phyloP scores from a whole-genome alignment of 2,797 vertebrate genomes.

The Sebastes trivittatus region DNA sequence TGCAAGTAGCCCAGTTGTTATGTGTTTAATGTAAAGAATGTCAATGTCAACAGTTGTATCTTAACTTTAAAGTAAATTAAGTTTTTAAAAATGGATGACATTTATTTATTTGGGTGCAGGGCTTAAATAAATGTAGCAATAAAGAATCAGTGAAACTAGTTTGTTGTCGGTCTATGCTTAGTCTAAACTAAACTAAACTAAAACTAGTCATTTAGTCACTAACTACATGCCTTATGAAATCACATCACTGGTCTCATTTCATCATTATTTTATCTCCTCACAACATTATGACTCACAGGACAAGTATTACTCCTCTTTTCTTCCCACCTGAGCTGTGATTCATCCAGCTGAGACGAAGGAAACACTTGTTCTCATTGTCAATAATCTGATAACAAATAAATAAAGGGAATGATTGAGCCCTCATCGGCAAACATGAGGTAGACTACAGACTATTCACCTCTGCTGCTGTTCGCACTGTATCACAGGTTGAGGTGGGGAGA shows the following conservation, averaged over 20 bases:
- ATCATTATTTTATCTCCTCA: background rate
- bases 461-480: background rate
- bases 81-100: no score
- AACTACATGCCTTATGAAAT: background rate
- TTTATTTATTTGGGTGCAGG: background rate
- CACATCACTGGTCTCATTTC: background rate
- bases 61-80: background rate
- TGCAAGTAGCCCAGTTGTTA: background rate
- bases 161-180: background rate
- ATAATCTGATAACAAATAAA: conserved; percentile 60
- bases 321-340: conserved; percentile 31
- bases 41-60: background rate
- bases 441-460: background rate
- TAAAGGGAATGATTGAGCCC: conserved; percentile 31
- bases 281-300: conserved; percentile 32
- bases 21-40: background rate
- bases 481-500: conserved; percentile 45
- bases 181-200: no score
- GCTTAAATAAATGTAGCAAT: background rate
- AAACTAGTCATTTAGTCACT: background rate
- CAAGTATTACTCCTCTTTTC: conserved; percentile 6
- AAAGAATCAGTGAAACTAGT: background rate
- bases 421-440: conserved; percentile 16
- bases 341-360: conserved; percentile 19
- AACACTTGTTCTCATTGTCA: conserved; percentile 31